Evolutionary conservation across 1,140 invertebrate species (phyloP).

Genomic region (Periplaneta americana): DNA sequence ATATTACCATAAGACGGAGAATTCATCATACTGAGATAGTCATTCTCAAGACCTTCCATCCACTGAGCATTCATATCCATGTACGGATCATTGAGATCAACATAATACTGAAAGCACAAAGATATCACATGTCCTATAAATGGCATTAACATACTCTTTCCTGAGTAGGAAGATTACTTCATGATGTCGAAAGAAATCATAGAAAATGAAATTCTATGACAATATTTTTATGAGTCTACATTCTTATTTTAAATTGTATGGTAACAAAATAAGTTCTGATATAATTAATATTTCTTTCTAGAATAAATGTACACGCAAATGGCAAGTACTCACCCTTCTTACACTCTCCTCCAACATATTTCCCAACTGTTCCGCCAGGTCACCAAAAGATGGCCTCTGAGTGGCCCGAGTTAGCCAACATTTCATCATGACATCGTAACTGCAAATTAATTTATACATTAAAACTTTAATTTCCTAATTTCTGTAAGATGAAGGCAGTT

Average conservation of each 20-base stretch:
- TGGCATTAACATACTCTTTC: too few species aligned
- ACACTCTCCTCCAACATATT: constrained; percentile 75
- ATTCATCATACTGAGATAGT: constrained; percentile 71
- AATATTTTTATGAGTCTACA: too few species aligned
- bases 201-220: too few species aligned
- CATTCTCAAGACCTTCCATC: constrained; percentile 42
- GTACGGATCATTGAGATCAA: constrained; percentile 78
- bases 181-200: too few species aligned
- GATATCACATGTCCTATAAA: not conserved
- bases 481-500: too few species aligned
- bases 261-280: too few species aligned
- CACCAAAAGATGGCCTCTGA: constrained; percentile 68
- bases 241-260: too few species aligned
- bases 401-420: constrained; percentile 80
- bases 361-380: constrained; percentile 68
- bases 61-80: constrained; percentile 56
- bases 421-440: constrained; percentile 76
- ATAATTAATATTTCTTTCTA: too few species aligned
- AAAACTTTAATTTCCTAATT: too few species aligned
- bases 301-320: not conserved
- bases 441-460: constrained; percentile 34
- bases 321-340: constrained; percentile 55
- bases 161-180: too few species aligned
- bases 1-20: constrained; percentile 60
- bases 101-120: constrained; percentile 61